A percentile compares a stretch with the other conserved stretches of the same genome.
Conservation (phyloP, 1,140 invertebrate species). For the Rhopalosiphum padi region DNA sequence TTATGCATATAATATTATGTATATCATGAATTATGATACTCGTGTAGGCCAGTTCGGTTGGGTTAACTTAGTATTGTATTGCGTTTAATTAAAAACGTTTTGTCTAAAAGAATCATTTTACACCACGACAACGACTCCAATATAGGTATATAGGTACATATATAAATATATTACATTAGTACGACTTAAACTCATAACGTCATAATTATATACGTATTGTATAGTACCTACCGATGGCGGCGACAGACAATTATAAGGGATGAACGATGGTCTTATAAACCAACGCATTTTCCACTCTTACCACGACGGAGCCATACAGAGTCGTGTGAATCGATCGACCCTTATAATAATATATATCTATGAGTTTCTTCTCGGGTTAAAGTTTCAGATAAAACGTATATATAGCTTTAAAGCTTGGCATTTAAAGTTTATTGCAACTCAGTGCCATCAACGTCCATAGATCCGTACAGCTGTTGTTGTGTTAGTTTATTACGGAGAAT, state of each 20-base stretch:
- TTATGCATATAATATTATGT: not conserved
- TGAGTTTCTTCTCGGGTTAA: not conserved
- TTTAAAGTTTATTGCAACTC: not conserved
- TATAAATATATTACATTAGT: not conserved
- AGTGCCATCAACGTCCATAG: too few species aligned
- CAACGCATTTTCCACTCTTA: too few species aligned
- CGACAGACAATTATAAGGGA: too few species aligned
- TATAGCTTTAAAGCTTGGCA: not conserved
- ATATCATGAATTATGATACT: conserved; percentile 8
- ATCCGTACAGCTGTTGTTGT: too few species aligned
- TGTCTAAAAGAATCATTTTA: not conserved
- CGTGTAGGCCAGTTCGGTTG: not conserved
- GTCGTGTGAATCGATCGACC: not conserved
- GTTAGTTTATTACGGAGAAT: too few species aligned
- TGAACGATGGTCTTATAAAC: too few species aligned
- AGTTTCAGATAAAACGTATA: not conserved
- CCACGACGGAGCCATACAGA: not conserved
- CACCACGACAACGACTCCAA: not conserved
- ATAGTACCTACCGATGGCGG: not conserved
- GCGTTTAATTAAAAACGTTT: not conserved
- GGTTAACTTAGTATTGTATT: not conserved
- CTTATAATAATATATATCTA: not conserved
- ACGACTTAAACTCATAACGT: not conserved
- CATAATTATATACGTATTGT: not conserved
- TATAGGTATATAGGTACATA: not conserved